Conservation (phyloP, 2,888 invertebrate species). For the Hybos culiciformis region DNA sequence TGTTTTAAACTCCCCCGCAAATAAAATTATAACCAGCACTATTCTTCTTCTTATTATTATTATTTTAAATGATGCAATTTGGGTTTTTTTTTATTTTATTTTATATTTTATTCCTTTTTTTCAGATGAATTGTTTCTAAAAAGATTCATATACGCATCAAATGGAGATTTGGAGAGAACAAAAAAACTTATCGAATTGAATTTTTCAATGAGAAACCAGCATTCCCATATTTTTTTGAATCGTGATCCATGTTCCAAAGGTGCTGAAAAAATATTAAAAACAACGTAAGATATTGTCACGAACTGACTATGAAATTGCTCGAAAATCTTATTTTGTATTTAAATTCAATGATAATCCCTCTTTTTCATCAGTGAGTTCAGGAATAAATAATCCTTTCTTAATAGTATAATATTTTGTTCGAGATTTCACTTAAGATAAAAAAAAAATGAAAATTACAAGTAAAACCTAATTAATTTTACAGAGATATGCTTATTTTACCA, state of each 20-base stretch:
- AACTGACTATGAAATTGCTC: background rate
- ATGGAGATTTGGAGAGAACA: slow-evolving; percentile 25
- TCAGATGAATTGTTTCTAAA: slow-evolving; percentile 25
- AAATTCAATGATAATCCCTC: too few species aligned
- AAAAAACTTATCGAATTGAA: slow-evolving; percentile 29
- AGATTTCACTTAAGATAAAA: background rate
- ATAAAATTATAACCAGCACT: too few species aligned
- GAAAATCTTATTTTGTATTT: background rate
- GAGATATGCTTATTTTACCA: slow-evolving; percentile 55
- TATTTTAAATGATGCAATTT: too few species aligned
- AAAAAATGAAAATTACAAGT: background rate
- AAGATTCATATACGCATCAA: slow-evolving; percentile 25
- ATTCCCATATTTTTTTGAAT: slow-evolving; percentile 41
- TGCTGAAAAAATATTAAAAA: slow-evolving; percentile 25
- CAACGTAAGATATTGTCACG: slow-evolving; percentile 24
- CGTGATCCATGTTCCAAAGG: slow-evolving; percentile 37
- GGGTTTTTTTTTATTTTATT: too few species aligned
- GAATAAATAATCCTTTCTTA: too few species aligned
- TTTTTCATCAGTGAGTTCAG: too few species aligned
- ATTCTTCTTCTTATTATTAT: too few species aligned
- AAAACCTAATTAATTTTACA: too few species aligned
- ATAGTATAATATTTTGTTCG: too few species aligned
- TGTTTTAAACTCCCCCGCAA: too few species aligned
- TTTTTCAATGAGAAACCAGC: slow-evolving; percentile 39
- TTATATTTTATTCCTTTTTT: too few species aligned